Evolutionary conservation across 2,113 vertebrate genomes (phyloP).

Genomic region (Sceloporus tristichus): DNA sequence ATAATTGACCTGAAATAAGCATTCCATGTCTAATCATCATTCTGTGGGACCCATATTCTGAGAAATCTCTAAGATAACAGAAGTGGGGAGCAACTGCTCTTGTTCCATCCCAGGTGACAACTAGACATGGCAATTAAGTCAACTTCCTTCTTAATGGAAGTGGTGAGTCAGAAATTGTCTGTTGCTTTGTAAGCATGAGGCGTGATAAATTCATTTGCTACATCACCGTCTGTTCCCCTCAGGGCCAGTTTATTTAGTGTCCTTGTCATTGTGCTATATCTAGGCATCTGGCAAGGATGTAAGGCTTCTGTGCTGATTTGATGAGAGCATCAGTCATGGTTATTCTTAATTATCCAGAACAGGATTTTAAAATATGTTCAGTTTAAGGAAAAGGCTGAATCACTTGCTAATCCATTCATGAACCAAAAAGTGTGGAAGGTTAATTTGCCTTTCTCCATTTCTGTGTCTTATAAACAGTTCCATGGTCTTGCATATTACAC

Average conservation of each 20-base stretch:
- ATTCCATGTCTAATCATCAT: background rate
- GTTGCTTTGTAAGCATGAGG: conserved; percentile 21
- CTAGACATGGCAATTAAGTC: conserved; percentile 1
- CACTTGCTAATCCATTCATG: background rate
- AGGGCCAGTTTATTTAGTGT: background rate
- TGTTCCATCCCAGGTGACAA: background rate
- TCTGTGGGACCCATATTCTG: background rate
- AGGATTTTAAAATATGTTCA: background rate
- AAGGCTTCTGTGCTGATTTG: conserved; percentile 17
- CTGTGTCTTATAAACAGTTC: too few relatives aligned
- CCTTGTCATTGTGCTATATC: conserved; percentile 5
- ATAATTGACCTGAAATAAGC: background rate
- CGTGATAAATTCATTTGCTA: background rate
- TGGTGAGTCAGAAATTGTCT: background rate
- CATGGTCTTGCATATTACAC: too few relatives aligned
- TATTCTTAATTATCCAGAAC: background rate
- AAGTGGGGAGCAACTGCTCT: background rate
- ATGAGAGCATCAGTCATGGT: conserved; percentile 3
- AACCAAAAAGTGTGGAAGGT: background rate
- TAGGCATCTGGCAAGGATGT: conserved; percentile 1
- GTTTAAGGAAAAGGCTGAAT: background rate
- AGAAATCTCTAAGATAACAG: conserved; percentile 9
- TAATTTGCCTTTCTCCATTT: background rate
- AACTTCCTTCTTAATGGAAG: background rate
- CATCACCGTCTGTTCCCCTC: background rate